These are phyloP conservation scores for Poecile montanus DNA, from an alignment of 2,797 vertebrate species.

Conservation along the genomic window DNA sequence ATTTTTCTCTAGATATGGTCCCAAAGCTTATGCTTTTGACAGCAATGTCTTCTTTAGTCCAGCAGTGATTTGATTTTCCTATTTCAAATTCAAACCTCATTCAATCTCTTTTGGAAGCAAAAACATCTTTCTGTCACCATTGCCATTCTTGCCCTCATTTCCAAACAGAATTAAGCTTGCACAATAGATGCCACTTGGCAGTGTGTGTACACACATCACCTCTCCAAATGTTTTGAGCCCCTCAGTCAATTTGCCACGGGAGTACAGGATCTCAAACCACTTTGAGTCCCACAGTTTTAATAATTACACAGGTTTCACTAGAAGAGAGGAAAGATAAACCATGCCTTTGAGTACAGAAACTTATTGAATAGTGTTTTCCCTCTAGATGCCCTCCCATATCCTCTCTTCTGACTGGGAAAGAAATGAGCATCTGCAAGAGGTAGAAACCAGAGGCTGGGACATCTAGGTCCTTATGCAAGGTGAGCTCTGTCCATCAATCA, in stretches of 20 bases:
- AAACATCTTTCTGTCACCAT: not conserved
- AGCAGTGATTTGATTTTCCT: conserved; percentile 11
- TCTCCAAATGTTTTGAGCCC: not conserved
- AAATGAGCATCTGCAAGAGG: not conserved
- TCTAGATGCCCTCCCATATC: not conserved
- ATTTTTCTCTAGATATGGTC: not conserved
- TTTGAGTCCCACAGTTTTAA: not conserved
- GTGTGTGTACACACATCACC: not conserved
- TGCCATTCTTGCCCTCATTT: not conserved
- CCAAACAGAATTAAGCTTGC: not conserved
- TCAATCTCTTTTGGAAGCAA: not conserved
- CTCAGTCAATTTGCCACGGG: fast-evolving
- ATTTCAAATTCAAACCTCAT: not conserved
- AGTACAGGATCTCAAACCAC: not conserved
- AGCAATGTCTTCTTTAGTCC: not conserved
- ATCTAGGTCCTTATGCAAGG: not conserved
- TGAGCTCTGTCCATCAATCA: too few relatives aligned
- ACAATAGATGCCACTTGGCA: not conserved
- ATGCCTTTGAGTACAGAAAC: not conserved
- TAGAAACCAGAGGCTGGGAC: not conserved
- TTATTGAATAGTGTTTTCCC: not conserved
- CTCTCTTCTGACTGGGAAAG: not conserved
- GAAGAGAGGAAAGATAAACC: not conserved
- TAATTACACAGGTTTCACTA: not conserved
- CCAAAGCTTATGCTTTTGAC: conserved; percentile 20